A percentile compares a stretch with the other conserved stretches of the same genome.
Evolutionary conservation across 2,113 vertebrate genomes (phyloP).

Genomic region (Bucco capensis): DNA sequence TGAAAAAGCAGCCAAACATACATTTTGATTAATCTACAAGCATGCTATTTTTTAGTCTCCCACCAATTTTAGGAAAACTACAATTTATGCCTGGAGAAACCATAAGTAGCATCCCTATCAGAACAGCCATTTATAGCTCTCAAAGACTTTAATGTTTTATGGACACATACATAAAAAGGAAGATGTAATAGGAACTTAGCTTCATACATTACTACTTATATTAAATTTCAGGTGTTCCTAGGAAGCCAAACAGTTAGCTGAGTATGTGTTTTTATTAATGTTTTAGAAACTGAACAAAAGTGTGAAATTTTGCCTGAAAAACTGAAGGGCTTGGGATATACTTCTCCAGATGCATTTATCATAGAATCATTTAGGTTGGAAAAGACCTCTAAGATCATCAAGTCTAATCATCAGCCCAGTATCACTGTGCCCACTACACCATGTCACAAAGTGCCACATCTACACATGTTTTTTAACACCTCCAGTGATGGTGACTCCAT

Average conservation of each 20-base stretch:
- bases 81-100: neutral
- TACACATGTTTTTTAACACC: no score
- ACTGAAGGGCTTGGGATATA: neutral
- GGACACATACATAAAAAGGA: neutral
- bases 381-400: no score
- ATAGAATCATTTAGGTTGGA: no score
- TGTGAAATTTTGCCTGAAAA: neutral
- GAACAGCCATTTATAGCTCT: neutral
- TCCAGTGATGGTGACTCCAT: no score
- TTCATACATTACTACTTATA: neutral
- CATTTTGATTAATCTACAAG: neutral
- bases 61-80: neutral
- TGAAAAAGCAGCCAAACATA: neutral
- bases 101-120: neutral
- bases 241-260: neutral
- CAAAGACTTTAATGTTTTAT: neutral
- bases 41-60: neutral
- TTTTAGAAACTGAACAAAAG: neutral
- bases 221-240: neutral
- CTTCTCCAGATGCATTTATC: neutral
- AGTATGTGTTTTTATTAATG: neutral
- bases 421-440: no score
- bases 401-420: no score
- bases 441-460: no score
- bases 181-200: neutral